Evolutionary conservation across 2,797 vertebrate species (phyloP).

Genomic region (Chelmon rostratus): DNA sequence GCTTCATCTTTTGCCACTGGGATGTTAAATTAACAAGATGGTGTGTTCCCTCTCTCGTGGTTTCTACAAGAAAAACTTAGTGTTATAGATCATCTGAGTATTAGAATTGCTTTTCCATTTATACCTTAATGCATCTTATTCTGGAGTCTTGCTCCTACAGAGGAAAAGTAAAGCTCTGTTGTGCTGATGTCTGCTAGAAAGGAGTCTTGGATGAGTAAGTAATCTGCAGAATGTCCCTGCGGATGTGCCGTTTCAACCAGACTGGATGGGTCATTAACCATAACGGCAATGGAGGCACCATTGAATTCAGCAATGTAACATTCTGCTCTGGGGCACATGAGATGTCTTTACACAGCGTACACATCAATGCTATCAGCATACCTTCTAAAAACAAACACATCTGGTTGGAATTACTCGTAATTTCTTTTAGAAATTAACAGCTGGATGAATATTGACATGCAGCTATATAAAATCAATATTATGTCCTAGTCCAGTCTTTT

Average conservation of each 20-base stretch:
- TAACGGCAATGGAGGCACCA: constrained; percentile 91
- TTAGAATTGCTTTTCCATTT: constrained; percentile 9
- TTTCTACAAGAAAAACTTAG: background rate
- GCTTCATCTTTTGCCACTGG: constrained; percentile 10
- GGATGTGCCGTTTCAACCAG: constrained; percentile 93
- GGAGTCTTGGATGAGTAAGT: constrained; percentile 90
- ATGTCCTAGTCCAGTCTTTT: background rate
- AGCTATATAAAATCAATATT: constrained; percentile 13
- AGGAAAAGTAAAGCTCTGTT: constrained; percentile 75
- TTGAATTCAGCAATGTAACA: constrained; percentile 58
- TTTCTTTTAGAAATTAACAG: constrained; percentile 30
- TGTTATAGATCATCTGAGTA: background rate
- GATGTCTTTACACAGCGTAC: constrained; percentile 49
- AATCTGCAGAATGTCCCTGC: constrained; percentile 81
- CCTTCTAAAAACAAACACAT: constrained; percentile 22
- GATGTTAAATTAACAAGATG: constrained; percentile 3
- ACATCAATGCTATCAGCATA: constrained; percentile 16
- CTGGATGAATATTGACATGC: too few relatives aligned
- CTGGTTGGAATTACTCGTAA: background rate
- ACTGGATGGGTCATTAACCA: constrained; percentile 96
- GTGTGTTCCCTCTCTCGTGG: too few relatives aligned
- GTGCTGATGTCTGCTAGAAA: constrained; percentile 87
- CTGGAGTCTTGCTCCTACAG: constrained; percentile 11
- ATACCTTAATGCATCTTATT: constrained; percentile 8
- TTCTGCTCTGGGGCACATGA: constrained; percentile 37